Percentiles rank a stretch among this genome's conserved stretches.
Conservation (phyloP, 2,113 vertebrate species). For the Sardina pilchardus region DNA sequence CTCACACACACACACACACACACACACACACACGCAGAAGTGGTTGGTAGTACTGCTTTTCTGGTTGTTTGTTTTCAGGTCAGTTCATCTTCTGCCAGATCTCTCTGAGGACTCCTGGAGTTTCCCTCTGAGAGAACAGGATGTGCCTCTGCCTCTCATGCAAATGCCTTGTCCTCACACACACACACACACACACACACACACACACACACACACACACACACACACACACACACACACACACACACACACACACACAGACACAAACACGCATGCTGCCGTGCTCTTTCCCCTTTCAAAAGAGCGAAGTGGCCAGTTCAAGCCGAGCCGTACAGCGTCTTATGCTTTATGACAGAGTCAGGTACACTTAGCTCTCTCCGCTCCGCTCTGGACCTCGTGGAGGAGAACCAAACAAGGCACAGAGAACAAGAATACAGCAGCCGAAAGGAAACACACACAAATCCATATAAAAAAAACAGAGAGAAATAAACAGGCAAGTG, state of each 20-base stretch:
- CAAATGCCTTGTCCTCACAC: neutral
- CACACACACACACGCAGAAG: no score
- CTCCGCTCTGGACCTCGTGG: neutral
- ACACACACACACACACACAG: conserved; percentile 12
- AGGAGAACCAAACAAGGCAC: neutral
- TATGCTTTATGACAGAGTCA: conserved; percentile 42
- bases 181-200: neutral
- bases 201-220: neutral
- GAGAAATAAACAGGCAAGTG: neutral
- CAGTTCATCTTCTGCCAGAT: neutral
- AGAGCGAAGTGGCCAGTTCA: conserved; percentile 32
- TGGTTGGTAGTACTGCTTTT: neutral
- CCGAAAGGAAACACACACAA: neutral
- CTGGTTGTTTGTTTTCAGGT: conserved; percentile 24
- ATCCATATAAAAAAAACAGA: neutral
- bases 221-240: conserved; percentile 5
- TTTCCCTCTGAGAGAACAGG: conserved; percentile 10
- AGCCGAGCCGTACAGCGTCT: conserved; percentile 23
- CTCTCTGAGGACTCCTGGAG: conserved; percentile 9
- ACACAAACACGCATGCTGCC: neutral
- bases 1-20: no score
- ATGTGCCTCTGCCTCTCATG: neutral
- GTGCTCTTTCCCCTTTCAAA: conserved; percentile 45
- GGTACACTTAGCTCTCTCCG: neutral
- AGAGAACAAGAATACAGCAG: neutral